Conservation (phyloP, 2,888 invertebrate species). For the Lasius fuliginosus region DNA sequence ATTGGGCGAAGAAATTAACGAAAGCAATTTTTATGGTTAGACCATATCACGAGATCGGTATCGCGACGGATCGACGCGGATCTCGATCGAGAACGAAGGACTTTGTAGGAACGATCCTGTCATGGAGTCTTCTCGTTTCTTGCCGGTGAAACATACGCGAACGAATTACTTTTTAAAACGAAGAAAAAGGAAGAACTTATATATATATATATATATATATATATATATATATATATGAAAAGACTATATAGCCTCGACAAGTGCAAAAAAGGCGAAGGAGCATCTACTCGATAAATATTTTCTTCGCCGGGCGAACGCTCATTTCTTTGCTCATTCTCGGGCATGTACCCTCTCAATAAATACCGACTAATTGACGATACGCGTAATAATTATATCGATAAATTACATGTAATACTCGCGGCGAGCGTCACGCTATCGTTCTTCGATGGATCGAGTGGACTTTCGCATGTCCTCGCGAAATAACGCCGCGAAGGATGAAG, state of each 20-base stretch:
- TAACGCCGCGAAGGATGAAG: slow-evolving; percentile 33
- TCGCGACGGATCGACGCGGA: slow-evolving; percentile 58
- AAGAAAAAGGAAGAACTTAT: slow-evolving; percentile 32
- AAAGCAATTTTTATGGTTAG: slow-evolving; percentile 80
- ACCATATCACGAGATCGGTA: slow-evolving; percentile 82
- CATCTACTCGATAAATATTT: slow-evolving; percentile 69
- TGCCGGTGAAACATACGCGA: slow-evolving; percentile 22
- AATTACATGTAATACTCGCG: slow-evolving; percentile 46
- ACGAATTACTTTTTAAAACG: slow-evolving; percentile 36
- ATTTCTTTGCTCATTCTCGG: slow-evolving; percentile 56
- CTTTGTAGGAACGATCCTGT: slow-evolving; percentile 60
- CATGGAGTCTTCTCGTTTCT: slow-evolving; percentile 16
- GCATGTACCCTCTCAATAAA: slow-evolving; percentile 48
- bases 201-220: no score
- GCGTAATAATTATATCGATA: slow-evolving; percentile 51
- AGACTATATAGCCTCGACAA: slow-evolving; percentile 63
- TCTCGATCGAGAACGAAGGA: slow-evolving; percentile 55
- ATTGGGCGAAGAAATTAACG: slow-evolving; percentile 67
- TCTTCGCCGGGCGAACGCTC: slow-evolving; percentile 44
- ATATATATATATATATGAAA: slow-evolving; percentile 46
- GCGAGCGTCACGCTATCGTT: neutral
- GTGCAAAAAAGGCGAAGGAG: slow-evolving; percentile 45
- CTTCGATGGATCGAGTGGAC: slow-evolving; percentile 14
- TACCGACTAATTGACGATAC: slow-evolving; percentile 48
- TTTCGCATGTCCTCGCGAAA: slow-evolving; percentile 1